Evolutionary conservation across 2,113 vertebrate genomes (phyloP), one percentile per base, ranked within the genome.

Genomic region (Cololabis saira): DNA sequence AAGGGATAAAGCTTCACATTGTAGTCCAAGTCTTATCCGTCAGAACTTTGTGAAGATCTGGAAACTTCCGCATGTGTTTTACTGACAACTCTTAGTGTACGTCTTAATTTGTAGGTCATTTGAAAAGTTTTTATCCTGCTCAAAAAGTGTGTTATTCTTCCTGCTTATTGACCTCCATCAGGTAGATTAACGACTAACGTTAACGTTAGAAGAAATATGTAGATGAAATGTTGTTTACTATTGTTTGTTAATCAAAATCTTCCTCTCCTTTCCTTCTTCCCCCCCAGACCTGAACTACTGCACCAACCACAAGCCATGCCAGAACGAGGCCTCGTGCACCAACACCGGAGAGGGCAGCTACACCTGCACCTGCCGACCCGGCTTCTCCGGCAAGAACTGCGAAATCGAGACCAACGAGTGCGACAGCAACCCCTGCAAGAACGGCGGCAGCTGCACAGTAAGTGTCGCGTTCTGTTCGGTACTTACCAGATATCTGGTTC

Each of bases 381-480:
- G 93, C 0, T 94, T 93, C 85, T 91, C 84, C 1, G 91, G 92
- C 17, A 68, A 76, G 0, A 85, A 91, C 84, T 97, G 96, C 13
- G 92, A 95, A 17, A 65, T 85, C 0, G 86, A 95, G 52, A 90
- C 85, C 52, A 96, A 95, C 65, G 93, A 94, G 61, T 97, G 96
- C 11, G 93, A 95, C 30, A 94, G 94, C 81, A 95, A 94, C 84
- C 95, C 95, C 0, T 97, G 96, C 89, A 94, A 90, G 85, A 97
- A 95, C 0, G 95, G 96, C 5, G 96, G 95, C 80, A 96, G 96
- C 86, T 97, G 96, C 71, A 94, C 83, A 3, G 96, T 97, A 83
- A 90, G n/a, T 37, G 33, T 37, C 6, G 10, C 33, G 6, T 37
- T 37, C 33, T 37, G 33, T 37, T 11, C 1, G 33, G 1, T 4